Conservation (phyloP, 2,888 invertebrate species). For the Branchellion lobata region DNA sequence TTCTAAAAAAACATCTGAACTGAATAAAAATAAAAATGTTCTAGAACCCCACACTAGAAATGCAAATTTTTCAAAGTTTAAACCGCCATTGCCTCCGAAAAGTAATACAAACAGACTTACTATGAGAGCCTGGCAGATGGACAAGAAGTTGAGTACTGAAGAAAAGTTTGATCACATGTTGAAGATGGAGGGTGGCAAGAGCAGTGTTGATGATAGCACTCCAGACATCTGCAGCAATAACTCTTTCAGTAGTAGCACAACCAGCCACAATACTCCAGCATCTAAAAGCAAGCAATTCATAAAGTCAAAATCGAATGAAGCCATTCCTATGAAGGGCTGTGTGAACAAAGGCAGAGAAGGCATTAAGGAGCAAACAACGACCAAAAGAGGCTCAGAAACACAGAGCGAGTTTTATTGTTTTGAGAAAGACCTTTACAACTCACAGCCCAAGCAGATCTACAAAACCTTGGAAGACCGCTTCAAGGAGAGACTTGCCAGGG, state of each 20-base stretch:
- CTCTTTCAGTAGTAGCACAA: no score
- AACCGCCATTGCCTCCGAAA: neutral
- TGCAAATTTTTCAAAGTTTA: neutral
- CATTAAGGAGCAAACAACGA: no score
- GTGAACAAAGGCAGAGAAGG: no score
- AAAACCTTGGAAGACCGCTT: conserved; percentile 36
- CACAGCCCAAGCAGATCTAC: neutral
- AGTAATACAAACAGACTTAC: neutral
- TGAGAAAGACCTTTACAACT: conserved; percentile 34
- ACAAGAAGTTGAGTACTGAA: conserved; percentile 4
- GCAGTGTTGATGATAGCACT: neutral
- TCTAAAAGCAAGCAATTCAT: neutral
- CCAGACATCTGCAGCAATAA: no score
- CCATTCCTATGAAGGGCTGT: no score
- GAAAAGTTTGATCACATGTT: conserved; percentile 37
- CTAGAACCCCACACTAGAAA: no score
- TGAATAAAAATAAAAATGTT: neutral
- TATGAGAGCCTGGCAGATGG: no score
- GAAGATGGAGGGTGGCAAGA: neutral
- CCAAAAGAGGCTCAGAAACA: neutral
- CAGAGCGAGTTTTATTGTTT: conserved; percentile 22
- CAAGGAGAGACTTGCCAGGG: conserved; percentile 20
- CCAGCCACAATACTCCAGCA: neutral
- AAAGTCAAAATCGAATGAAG: no score
- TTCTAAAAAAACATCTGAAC: neutral